Base-by-base conservation (phyloP, 2,888 invertebrate species). In the Ptilodon capucinus region DNA sequence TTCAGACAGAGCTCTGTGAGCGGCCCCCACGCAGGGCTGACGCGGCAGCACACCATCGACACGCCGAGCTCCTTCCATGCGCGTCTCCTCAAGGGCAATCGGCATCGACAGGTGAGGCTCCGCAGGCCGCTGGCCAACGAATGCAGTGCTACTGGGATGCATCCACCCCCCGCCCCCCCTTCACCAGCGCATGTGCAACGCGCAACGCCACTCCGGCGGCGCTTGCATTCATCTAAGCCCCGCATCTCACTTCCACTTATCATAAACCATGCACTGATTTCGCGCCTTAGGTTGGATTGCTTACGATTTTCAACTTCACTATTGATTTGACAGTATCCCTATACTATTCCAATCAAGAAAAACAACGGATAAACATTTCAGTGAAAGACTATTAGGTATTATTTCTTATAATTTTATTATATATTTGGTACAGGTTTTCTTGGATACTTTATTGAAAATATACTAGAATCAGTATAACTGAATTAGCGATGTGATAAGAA, bases 21-120 rank as follows among this genome's bases (percentile, higher is more conserved):
- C 73, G 92, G 93, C 69, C 93, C 94, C 44, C 96, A 95, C 84
- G 94, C 95, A 55, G 92, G 93, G 47, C 93, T 97, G 48, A 93
- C 96, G 53, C 93, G 97, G 46, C 97, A 97, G 84, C 97, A 97
- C 83, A 97, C 97, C 85, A 97, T 97, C 90, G 97, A 97, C 88
- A 96, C 97, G 62, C 97, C 97, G 74, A 94, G 96, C 82, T 95
- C 96, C 54, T 96, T 96, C 91, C 95, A 96, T 74, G 95, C 96
- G 71, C 92, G 94, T 63, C 92, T 94, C 58, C 93, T 95, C 78
- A 94, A 93, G 69, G 93, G 94, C 86, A 93, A 93, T 76, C 93
- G 94, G 69, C 92, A 92, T 68, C 83, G 86, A 62, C 89, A 89
- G 89, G 89, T 90, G 86, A 88, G 72, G 68, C 71, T 54, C 48